Evolutionary conservation across 2,113 vertebrate species (phyloP).

Genomic region (Piaya cayana): DNA sequence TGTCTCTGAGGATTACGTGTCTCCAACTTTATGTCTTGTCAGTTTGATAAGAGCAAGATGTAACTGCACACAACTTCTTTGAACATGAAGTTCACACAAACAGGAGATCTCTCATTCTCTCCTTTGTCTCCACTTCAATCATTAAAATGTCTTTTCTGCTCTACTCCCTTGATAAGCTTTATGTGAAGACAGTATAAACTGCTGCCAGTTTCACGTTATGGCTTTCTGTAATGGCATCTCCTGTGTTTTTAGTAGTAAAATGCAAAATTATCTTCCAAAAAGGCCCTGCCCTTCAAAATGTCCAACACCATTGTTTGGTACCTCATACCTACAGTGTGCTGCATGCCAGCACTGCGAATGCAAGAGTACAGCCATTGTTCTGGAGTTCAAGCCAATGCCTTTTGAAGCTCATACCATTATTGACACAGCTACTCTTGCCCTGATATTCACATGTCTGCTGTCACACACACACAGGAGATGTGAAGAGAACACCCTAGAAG

Average conservation of each 20-base stretch:
- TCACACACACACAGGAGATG: not conserved
- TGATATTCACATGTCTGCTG: not conserved
- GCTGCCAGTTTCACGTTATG: not conserved
- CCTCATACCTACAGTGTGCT: not conserved
- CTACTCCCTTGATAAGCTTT: not conserved
- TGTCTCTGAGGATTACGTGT: not conserved
- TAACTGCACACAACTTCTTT: not conserved
- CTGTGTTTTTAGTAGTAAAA: not conserved
- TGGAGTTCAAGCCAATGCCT: not conserved
- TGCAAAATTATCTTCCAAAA: not conserved
- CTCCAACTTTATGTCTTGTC: not conserved
- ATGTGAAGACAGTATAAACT: not conserved
- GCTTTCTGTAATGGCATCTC: not conserved
- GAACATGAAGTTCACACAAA: not conserved
- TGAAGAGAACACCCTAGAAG: not conserved
- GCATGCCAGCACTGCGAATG: not conserved
- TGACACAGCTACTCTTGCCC: not conserved
- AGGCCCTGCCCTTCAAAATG: not conserved
- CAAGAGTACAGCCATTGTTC: not conserved
- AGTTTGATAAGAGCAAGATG: not conserved
- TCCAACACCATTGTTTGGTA: not conserved
- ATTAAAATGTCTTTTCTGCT: not conserved
- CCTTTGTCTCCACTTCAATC: not conserved
- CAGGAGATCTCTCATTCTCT: not conserved
- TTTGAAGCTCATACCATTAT: rapidly evolving